Conservation (phyloP, 2,888 invertebrate species). For the Volucella inflata region DNA sequence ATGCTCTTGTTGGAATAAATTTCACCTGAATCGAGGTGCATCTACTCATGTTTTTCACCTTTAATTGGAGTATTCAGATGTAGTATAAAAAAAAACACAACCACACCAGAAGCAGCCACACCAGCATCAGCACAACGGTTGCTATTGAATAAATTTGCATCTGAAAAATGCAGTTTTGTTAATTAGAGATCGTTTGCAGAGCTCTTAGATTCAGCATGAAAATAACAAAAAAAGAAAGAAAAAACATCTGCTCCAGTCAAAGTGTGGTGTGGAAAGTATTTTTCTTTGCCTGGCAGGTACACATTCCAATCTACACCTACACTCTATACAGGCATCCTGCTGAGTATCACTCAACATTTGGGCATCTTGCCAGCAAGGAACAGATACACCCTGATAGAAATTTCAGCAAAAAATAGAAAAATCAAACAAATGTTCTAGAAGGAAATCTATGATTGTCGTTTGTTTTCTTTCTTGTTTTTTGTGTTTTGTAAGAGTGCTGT, state of each 20-base stretch:
- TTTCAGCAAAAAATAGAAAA: slow-evolving; percentile 19
- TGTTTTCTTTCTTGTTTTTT: too few relatives aligned
- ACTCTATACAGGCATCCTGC: slow-evolving; percentile 15
- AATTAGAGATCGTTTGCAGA: slow-evolving; percentile 27
- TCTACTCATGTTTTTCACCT: slow-evolving; percentile 7
- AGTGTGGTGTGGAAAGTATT: slow-evolving; percentile 20
- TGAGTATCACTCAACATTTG: slow-evolving; percentile 49
- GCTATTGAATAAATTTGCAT: slow-evolving; percentile 59
- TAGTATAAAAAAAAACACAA: too few relatives aligned
- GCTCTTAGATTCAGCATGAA: not conserved
- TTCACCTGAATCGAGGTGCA: slow-evolving; percentile 1
- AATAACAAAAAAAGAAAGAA: not conserved
- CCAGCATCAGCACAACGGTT: not conserved
- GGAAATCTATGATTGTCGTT: slow-evolving; percentile 59
- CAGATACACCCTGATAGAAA: slow-evolving; percentile 6
- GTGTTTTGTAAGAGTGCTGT: too few relatives aligned
- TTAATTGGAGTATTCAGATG: slow-evolving; percentile 66
- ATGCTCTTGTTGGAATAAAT: slow-evolving; percentile 35
- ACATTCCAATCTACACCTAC: not conserved
- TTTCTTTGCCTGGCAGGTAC: slow-evolving; percentile 45
- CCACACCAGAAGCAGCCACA: not conserved
- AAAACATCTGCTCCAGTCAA: slow-evolving; percentile 55
- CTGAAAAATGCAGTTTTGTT: slow-evolving; percentile 40
- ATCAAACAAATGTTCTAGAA: slow-evolving; percentile 19
- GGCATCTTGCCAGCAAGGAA: slow-evolving; percentile 51